phyloP scores from a whole-genome alignment of 2,113 vertebrate species.

The Psilopogon haemacephalus region DNA sequence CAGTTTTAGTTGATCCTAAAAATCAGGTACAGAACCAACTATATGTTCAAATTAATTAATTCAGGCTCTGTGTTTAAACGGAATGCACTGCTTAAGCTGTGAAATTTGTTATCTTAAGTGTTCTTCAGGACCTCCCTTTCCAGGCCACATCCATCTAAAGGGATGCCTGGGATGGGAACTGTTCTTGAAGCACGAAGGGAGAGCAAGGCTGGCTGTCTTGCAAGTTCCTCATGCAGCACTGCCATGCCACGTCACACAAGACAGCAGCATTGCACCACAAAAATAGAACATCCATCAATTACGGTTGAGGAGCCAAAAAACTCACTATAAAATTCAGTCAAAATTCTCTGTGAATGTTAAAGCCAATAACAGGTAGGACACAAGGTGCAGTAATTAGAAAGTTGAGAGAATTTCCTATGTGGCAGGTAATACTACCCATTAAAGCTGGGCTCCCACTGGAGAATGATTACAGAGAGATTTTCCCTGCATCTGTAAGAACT shows the following conservation, averaged over 20 bases:
- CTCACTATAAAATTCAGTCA: conserved; percentile 21
- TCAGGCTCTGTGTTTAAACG: neutral
- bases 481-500: neutral
- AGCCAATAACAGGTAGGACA: neutral
- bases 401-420: neutral
- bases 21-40: neutral
- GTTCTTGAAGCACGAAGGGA: neutral
- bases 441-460: neutral
- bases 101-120: neutral
- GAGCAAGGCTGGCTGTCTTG: neutral
- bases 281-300: conserved; percentile 52
- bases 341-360: neutral
- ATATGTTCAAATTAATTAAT: neutral
- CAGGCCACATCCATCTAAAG: neutral
- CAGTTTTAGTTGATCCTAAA: neutral
- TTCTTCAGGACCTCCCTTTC: neutral
- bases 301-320: conserved; percentile 32
- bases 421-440: fast-evolving
- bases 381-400: neutral
- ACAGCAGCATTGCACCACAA: neutral
- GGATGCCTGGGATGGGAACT: neutral
- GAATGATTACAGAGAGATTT: neutral
- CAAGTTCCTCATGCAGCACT: neutral
- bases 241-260: neutral
- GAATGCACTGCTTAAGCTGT: neutral